Conservation (phyloP, 2,888 invertebrate genomes). For the Onchidella celtica region DNA sequence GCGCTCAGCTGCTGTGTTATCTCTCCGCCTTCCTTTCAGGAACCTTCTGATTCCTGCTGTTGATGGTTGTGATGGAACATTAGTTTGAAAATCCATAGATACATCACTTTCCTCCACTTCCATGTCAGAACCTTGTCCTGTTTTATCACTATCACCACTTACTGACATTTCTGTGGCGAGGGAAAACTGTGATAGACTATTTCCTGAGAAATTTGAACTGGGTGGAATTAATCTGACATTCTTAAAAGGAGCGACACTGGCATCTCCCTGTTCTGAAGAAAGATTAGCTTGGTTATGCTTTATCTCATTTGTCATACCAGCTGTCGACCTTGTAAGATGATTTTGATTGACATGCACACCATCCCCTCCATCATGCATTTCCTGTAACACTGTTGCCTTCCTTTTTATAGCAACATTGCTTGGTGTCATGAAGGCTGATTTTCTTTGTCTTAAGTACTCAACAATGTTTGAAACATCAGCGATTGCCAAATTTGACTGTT, state of each 20-base stretch:
- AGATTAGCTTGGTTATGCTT: too few relatives aligned
- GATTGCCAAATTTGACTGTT: not conserved
- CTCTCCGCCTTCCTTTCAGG: not conserved
- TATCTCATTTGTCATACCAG: too few relatives aligned
- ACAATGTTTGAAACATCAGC: not conserved
- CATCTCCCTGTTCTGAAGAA: not conserved
- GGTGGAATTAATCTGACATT: constrained; percentile 37
- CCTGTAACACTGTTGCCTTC: not conserved
- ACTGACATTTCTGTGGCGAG: not conserved
- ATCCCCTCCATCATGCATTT: not conserved
- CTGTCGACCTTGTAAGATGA: not conserved
- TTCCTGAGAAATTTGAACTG: not conserved
- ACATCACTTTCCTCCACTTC: constrained; percentile 23
- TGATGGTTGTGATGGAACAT: not conserved
- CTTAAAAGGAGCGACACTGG: constrained; percentile 35
- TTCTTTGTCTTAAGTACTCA: not conserved
- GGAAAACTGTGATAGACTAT: not conserved
- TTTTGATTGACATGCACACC: not conserved
- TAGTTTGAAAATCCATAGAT: not conserved
- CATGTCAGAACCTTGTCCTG: constrained; percentile 18
- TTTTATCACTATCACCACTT: not conserved
- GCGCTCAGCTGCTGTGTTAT: constrained; percentile 18
- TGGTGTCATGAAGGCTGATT: not conserved
- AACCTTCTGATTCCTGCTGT: not conserved
- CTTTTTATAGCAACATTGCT: not conserved